phyloP scores from a whole-genome alignment of 2,888 invertebrate genomes.

The Sarcophaga carnaria region DNA sequence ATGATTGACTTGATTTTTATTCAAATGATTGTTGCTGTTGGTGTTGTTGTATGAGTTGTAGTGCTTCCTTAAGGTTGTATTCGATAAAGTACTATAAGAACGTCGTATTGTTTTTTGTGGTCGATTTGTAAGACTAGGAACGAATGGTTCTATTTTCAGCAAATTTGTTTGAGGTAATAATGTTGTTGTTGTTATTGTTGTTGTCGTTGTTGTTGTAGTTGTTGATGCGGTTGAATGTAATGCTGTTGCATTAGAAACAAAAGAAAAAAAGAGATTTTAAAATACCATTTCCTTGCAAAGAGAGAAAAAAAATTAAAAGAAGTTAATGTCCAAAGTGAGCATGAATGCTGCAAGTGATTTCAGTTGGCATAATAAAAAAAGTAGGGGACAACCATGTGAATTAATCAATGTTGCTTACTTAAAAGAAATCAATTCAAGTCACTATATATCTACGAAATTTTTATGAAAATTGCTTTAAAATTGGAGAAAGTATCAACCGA shows the following conservation, averaged over 20 bases:
- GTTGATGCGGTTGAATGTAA: background rate
- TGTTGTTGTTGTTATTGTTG: slow-evolving; percentile 50
- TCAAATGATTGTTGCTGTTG: slow-evolving; percentile 31
- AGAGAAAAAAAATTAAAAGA: too few species aligned
- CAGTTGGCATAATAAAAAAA: too few species aligned
- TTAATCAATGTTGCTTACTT: too few species aligned
- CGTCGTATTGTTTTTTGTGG: slow-evolving; percentile 80
- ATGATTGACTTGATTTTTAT: slow-evolving; percentile 49
- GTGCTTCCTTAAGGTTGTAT: slow-evolving; percentile 75
- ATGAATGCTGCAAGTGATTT: too few species aligned
- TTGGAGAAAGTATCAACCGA: too few species aligned
- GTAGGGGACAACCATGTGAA: too few species aligned
- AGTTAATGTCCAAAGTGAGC: too few species aligned
- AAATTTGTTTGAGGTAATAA: slow-evolving; percentile 80
- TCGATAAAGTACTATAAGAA: slow-evolving; percentile 81
- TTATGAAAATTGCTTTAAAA: too few species aligned
- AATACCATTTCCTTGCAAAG: background rate
- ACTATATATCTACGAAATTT: too few species aligned
- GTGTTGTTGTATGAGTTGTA: background rate
- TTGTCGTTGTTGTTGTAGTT: slow-evolving; percentile 16
- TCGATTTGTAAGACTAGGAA: slow-evolving; percentile 80
- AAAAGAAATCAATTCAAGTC: too few species aligned
- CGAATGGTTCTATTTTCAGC: slow-evolving; percentile 82
- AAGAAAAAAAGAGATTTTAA: background rate
- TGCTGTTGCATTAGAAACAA: slow-evolving; percentile 1